phyloP scores from a whole-genome alignment of 2,888 invertebrate species.

The Tenodera sinensis region DNA sequence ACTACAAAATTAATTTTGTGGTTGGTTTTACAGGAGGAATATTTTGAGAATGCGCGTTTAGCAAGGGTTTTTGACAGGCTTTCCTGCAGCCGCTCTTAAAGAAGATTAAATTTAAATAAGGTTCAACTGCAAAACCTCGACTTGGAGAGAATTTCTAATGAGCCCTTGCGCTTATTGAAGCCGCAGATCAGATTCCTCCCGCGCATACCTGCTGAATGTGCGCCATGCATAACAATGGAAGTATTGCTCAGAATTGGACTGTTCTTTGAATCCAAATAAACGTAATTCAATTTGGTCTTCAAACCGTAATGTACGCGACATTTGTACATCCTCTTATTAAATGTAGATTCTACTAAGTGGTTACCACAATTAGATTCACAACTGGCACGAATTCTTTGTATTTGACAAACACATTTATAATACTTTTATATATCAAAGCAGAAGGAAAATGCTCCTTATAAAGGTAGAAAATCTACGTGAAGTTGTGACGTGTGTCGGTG shows the following conservation, averaged over 20 bases:
- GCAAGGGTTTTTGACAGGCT: not conserved
- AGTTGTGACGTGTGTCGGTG: no score
- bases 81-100: conserved; percentile 6
- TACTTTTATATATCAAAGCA: no score
- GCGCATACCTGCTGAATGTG: not conserved
- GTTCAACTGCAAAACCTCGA: not conserved
- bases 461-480: no score
- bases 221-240: not conserved
- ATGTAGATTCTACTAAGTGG: not conserved
- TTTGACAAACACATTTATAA: no score
- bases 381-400: not conserved
- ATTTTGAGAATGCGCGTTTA: not conserved
- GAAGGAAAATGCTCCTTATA: no score
- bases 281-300: not conserved
- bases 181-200: not conserved
- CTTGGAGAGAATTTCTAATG: conserved; percentile 9
- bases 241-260: not conserved
- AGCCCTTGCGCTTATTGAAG: not conserved
- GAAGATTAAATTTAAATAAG: conserved; percentile 20
- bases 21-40: not conserved
- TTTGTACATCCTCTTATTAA: not conserved
- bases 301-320: not conserved
- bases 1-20: no score
- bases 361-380: not conserved
- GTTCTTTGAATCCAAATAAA: not conserved